Evolutionary conservation across 2,888 invertebrate species (phyloP).

Genomic region (Erebia palarica): DNA sequence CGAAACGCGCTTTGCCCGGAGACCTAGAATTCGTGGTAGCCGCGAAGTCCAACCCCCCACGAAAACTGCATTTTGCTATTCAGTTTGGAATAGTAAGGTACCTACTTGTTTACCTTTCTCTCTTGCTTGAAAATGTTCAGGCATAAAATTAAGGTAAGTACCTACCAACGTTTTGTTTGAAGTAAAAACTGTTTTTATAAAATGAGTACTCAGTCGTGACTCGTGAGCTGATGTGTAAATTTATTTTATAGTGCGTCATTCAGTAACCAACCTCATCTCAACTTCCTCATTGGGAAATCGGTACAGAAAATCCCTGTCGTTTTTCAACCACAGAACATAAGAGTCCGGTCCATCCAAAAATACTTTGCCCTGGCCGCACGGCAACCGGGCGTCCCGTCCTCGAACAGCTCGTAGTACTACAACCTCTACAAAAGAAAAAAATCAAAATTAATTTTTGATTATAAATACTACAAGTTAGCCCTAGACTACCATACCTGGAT

Average conservation of each 20-base stretch:
- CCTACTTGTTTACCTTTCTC: too few species aligned
- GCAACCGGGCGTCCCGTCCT: constrained; percentile 58
- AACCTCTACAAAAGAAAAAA: constrained; percentile 46
- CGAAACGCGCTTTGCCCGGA: too few species aligned
- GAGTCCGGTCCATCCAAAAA: constrained; percentile 67
- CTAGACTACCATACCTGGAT: too few species aligned
- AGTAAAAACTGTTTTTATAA: too few species aligned
- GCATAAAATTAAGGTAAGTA: too few species aligned
- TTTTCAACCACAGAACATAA: constrained; percentile 66
- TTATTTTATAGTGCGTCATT: not conserved
- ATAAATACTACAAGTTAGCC: not conserved
- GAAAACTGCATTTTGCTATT: too few species aligned
- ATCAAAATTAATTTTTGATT: not conserved
- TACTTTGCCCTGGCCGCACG: constrained; percentile 65
- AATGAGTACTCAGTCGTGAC: too few species aligned
- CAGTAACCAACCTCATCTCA: constrained; percentile 41
- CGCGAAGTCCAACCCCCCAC: too few species aligned
- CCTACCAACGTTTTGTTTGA: too few species aligned
- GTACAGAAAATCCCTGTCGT: constrained; percentile 60
- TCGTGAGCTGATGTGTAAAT: not conserved
- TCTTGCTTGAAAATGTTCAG: too few species aligned
- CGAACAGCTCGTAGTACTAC: constrained; percentile 59
- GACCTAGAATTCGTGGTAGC: too few species aligned
- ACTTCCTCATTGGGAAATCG: constrained; percentile 61
- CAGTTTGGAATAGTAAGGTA: too few species aligned